phyloP scores from a whole-genome alignment of 2,888 invertebrate genomes.

The Hoplodrina blanda region DNA sequence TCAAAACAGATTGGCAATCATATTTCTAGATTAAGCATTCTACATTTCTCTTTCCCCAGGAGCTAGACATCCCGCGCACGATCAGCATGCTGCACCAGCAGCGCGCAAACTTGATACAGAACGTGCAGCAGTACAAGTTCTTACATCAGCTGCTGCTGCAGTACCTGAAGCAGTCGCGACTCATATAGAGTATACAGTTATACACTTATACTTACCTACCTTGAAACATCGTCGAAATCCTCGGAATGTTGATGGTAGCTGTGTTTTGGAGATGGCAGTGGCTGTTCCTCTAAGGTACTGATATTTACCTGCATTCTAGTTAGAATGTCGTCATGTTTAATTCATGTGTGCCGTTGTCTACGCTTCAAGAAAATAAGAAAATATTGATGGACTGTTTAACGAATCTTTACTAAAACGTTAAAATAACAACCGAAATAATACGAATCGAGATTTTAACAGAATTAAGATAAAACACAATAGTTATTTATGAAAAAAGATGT shows the following conservation, averaged over 20 bases:
- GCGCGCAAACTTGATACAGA: conserved; percentile 96
- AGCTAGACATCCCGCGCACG: conserved; percentile 95
- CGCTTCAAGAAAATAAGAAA: neutral
- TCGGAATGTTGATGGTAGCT: no score
- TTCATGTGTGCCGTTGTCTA: no score
- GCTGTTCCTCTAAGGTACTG: conserved; percentile 1
- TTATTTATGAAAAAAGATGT: conserved; percentile 16
- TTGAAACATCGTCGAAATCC: neutral
- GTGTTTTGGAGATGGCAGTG: neutral
- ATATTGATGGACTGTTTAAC: conserved; percentile 1
- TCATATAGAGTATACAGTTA: conserved; percentile 92
- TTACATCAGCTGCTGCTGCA: conserved; percentile 96
- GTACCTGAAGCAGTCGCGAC: conserved; percentile 96
- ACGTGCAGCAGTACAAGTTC: conserved; percentile 97
- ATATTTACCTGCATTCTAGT: conserved; percentile 7
- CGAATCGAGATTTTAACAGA: conserved; percentile 40
- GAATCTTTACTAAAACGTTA: conserved; percentile 32
- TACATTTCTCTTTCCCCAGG: conserved; percentile 86
- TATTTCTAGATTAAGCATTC: no score
- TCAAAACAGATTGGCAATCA: no score
- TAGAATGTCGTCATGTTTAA: neutral
- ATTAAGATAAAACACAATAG: conserved; percentile 18
- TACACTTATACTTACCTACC: neutral
- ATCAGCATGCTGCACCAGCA: conserved; percentile 96
- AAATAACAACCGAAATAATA: conserved; percentile 36